phyloP scores from a whole-genome alignment of 2,888 invertebrate genomes.

The Harpagoxenus sublaevis region DNA sequence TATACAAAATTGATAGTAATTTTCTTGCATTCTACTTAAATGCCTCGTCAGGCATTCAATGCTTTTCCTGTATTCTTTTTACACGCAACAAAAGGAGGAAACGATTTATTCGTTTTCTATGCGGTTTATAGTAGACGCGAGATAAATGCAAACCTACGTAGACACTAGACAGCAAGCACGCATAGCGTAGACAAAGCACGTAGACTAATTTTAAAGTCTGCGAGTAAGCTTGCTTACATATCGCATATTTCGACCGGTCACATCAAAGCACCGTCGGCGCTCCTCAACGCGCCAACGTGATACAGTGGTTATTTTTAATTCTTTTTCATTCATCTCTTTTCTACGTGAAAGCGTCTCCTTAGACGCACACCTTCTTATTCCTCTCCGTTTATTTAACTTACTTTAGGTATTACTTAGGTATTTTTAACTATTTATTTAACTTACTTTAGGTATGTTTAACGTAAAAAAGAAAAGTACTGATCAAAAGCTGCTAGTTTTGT shows the following conservation, averaged over 20 bases:
- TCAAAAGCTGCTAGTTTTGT: neutral
- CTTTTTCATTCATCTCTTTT: neutral
- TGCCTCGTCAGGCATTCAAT: neutral
- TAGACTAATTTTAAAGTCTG: constrained; percentile 49
- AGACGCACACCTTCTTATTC: neutral
- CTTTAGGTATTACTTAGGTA: too few species aligned
- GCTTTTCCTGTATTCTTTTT: neutral
- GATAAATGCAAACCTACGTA: constrained; percentile 21
- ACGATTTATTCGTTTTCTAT: neutral
- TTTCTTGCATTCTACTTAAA: neutral
- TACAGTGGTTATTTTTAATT: constrained; percentile 27
- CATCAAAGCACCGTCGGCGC: constrained; percentile 39
- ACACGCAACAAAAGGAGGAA: neutral
- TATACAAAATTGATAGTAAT: neutral
- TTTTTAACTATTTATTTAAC: too few species aligned
- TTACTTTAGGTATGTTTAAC: neutral
- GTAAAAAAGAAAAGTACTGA: neutral
- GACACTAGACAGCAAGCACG: neutral
- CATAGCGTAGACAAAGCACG: constrained; percentile 27
- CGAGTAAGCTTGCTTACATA: constrained; percentile 33
- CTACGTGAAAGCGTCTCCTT: neutral
- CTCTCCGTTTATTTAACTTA: neutral
- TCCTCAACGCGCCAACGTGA: constrained; percentile 9
- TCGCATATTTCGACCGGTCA: constrained; percentile 48
- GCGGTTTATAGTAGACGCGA: constrained; percentile 16